A percentile compares a stretch with the other conserved stretches of the same genome.
Evolutionary conservation across 1,140 invertebrate species (phyloP).

Genomic region (Drosophila leontia): DNA sequence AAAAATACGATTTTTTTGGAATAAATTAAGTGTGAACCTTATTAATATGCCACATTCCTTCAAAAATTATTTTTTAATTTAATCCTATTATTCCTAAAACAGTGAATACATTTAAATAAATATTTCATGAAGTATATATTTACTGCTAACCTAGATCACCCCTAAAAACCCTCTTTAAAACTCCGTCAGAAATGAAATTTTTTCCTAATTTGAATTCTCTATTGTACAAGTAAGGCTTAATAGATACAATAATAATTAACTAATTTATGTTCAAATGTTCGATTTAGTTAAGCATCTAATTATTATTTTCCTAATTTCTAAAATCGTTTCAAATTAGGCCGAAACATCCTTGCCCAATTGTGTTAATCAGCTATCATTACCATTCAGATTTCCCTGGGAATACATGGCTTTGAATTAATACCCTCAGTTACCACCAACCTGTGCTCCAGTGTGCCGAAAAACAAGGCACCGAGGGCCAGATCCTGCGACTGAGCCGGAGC

Average conservation of each 20-base stretch:
- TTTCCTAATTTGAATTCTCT: background rate
- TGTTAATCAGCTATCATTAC: constrained; percentile 7
- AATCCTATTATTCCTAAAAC: background rate
- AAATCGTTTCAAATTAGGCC: background rate
- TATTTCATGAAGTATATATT: background rate
- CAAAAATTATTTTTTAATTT: background rate
- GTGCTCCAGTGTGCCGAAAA: constrained; percentile 33
- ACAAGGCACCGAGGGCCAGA: constrained; percentile 14
- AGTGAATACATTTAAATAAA: background rate
- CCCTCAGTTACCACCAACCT: background rate
- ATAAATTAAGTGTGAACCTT: no score
- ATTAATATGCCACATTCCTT: background rate
- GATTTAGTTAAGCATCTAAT: background rate
- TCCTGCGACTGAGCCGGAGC: constrained; percentile 57
- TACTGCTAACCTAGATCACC: background rate
- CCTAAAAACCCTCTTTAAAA: background rate
- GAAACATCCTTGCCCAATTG: background rate
- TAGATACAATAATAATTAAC: background rate
- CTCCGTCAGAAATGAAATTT: background rate
- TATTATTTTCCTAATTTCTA: background rate
- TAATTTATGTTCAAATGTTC: background rate
- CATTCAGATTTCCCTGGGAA: background rate
- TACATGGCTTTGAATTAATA: background rate
- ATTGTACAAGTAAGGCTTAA: background rate
- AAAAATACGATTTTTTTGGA: background rate